phyloP scores from a whole-genome alignment of 2,797 vertebrate species.

The Eulemur coronatus region DNA sequence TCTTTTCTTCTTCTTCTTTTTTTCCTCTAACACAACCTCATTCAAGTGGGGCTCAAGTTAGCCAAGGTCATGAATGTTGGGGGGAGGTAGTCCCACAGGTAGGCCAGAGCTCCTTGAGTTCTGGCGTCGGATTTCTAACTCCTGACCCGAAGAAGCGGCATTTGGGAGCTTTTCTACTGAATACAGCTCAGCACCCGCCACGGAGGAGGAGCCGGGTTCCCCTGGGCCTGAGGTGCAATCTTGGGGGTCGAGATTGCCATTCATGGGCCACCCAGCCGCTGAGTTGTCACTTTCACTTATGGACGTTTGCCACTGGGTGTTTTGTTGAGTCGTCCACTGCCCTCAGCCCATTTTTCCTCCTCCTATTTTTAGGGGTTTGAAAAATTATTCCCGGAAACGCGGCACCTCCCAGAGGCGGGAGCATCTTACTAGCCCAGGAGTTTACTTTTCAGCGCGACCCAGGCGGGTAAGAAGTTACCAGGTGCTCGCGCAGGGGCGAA shows the following conservation, averaged over 20 bases:
- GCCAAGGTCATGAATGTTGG: fast-evolving
- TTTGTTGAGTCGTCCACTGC: fast-evolving
- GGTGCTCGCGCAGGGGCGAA: neutral
- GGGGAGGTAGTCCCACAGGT: neutral
- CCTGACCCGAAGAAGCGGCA: neutral
- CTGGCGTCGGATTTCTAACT: neutral
- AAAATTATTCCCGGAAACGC: neutral
- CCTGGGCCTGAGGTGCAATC: neutral
- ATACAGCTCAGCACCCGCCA: fast-evolving
- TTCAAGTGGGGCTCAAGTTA: neutral
- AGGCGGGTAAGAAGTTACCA: neutral
- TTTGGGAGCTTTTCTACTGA: neutral
- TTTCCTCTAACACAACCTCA: fast-evolving
- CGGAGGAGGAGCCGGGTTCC: fast-evolving
- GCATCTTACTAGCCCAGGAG: neutral
- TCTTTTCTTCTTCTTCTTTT: too few species aligned
- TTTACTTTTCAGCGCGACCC: neutral
- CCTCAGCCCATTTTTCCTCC: neutral
- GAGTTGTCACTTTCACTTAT: neutral
- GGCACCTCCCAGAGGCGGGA: neutral
- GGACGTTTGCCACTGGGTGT: neutral
- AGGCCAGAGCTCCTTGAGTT: fast-evolving
- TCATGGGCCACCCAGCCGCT: neutral
- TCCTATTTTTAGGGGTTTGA: neutral
- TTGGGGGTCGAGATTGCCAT: neutral